These are phyloP conservation scores for Microchrysa polita DNA, from an alignment of 2,888 invertebrate species.

Conservation along the genomic window DNA sequence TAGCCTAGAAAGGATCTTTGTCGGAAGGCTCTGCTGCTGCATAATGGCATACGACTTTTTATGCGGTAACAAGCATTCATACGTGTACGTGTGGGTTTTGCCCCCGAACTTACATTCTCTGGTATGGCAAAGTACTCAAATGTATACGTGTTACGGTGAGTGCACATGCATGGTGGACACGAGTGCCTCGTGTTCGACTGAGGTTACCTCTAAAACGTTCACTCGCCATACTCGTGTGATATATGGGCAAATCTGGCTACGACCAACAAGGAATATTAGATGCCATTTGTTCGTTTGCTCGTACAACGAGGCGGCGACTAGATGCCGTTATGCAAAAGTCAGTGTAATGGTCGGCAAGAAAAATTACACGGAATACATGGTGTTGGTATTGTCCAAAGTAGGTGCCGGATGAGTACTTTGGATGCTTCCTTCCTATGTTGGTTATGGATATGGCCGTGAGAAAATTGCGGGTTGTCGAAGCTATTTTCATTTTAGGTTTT, in stretches of 20 bases:
- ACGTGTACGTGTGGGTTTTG: background rate
- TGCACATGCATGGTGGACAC: background rate
- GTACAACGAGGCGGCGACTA: background rate
- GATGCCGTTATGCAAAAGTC: conserved; percentile 8
- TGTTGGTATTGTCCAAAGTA: background rate
- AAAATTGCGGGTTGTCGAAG: background rate
- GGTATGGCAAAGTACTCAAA: background rate
- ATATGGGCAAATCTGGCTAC: conserved; percentile 19
- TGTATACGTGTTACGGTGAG: background rate
- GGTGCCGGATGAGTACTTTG: conserved; percentile 1
- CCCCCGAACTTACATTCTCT: background rate
- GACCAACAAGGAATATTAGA: conserved; percentile 21
- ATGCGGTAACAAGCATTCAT: too few species aligned
- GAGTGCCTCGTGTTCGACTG: background rate
- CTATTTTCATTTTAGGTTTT: too few species aligned
- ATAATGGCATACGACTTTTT: background rate
- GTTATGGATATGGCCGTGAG: background rate
- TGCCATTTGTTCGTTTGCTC: conserved; percentile 30
- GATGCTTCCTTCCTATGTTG: background rate
- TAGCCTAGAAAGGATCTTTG: background rate
- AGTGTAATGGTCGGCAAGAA: conserved; percentile 14
- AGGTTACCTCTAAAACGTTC: background rate
- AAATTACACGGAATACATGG: conserved; percentile 20
- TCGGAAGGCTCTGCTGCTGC: background rate
- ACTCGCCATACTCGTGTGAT: conserved; percentile 12